Base-by-base conservation (phyloP, 2,888 invertebrate genomes). In the Bhutanitis thaidina region DNA sequence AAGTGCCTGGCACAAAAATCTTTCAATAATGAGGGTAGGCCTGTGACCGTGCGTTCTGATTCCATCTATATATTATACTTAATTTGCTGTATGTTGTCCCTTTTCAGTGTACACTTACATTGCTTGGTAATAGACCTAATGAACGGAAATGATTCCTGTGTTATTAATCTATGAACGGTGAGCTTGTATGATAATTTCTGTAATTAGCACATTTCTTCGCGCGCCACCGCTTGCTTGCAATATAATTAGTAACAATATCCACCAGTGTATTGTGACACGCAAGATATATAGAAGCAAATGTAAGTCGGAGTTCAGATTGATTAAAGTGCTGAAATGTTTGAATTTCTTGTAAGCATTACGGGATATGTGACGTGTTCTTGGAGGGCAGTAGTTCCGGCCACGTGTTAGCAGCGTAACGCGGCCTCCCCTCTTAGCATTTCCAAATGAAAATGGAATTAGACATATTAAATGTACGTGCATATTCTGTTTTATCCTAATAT, bases 401-500 rank as follows among this genome's bases (percentile, higher is more conserved):
- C 20, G 20, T 20, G 20, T 20, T 20, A 5, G 2, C 5, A 20
- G 20, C 5, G 20, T 20, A 20, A 3, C 3, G 20, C 20, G 20
- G 20, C 20, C 5, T 3, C 20, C n/a, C n/a, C n/a, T n/a, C 5
- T 20, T 20, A 5, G 5, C 20, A 3, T 20, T 5, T 20, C 5
- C 2, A 20, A 20, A 20, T 20, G 20, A 20, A 5, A 20, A 20
- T 3, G 3, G 2, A 20, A 20, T 2, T 20, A 48, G 15, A 43
- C 36, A 25, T 44, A 39, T 34, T 27, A 38, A 44, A 44, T 34
- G n/a, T n/a, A n/a, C 27, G 44, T 50, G 32, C 14, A 38, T 20
- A 20, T n/a, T n/a, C n/a, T n/a, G n/a, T n/a, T n/a, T n/a, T n/a
- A n/a, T n/a, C n/a, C n/a, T n/a, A n/a, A n/a, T n/a, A n/a, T n/a